phyloP scores from a whole-genome alignment of 2,888 invertebrate species.

The Diachrysia chrysitis region DNA sequence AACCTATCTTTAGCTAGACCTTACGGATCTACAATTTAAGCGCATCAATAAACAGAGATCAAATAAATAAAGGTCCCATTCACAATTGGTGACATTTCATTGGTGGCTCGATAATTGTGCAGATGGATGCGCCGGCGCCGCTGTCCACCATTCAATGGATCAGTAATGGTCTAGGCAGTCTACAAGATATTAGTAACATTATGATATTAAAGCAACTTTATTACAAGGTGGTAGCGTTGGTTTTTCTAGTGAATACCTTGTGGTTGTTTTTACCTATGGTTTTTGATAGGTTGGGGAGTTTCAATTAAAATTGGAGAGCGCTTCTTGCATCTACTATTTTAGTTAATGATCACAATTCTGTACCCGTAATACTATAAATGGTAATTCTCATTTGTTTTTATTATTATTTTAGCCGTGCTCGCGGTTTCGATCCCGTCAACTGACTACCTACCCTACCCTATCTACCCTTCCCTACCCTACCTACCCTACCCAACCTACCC shows the following conservation, averaged over 20 bases:
- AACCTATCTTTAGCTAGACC: background rate
- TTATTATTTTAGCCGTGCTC: too few relatives aligned
- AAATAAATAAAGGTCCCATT: conserved; percentile 55
- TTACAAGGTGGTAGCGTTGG: background rate
- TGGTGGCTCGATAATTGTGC: conserved; percentile 43
- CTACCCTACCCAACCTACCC: too few relatives aligned
- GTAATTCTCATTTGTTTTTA: too few relatives aligned
- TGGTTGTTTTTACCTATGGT: too few relatives aligned
- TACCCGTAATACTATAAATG: too few relatives aligned
- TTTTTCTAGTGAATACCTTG: background rate
- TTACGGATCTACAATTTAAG: background rate
- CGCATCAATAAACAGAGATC: conserved; percentile 28
- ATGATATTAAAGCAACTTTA: background rate
- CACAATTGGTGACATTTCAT: conserved; percentile 53
- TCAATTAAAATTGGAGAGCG: too few relatives aligned
- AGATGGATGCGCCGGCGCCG: conserved; percentile 26
- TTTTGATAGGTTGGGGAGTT: too few relatives aligned
- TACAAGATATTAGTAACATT: background rate
- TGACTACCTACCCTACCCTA: too few relatives aligned
- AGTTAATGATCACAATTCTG: too few relatives aligned
- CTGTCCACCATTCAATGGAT: conserved; percentile 19
- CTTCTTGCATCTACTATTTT: too few relatives aligned
- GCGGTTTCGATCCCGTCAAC: too few relatives aligned
- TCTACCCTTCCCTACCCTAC: too few relatives aligned
- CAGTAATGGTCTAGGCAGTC: conserved; percentile 8